Evolutionary conservation across 1,140 invertebrate species (phyloP).

Genomic region (Heliothis subflexa): DNA sequence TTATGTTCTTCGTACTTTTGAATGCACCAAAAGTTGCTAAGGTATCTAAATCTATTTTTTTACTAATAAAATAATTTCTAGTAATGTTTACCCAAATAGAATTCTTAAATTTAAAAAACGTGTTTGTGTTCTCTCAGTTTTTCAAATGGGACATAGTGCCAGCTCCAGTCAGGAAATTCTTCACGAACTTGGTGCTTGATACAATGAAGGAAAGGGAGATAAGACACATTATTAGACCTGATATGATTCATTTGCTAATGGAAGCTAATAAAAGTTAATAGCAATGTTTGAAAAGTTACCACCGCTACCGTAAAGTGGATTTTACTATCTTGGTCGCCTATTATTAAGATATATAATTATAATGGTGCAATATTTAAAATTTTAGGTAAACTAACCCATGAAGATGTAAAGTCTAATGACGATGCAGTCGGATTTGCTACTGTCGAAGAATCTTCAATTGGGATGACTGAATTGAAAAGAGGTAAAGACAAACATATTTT

Average conservation of each 20-base stretch:
- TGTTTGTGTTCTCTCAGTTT: background rate
- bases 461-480: slow-evolving; percentile 62
- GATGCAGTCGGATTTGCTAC: slow-evolving; percentile 81
- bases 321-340: background rate
- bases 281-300: no score
- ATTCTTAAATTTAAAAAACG: no score
- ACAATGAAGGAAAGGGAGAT: slow-evolving; percentile 81
- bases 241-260: slow-evolving; percentile 76
- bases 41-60: background rate
- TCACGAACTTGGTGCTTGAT: slow-evolving; percentile 79
- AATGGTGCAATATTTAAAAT: background rate
- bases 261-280: slow-evolving; percentile 57
- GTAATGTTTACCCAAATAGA: background rate
- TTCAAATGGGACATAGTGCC: slow-evolving; percentile 64
- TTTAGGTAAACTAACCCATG: slow-evolving; percentile 57
- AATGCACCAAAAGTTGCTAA: background rate
- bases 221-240: slow-evolving; percentile 61
- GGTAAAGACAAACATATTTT: slow-evolving; percentile 28
- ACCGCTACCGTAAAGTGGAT: no score
- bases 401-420: slow-evolving; percentile 54
- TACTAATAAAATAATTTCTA: background rate
- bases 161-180: slow-evolving; percentile 75
- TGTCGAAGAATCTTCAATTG: slow-evolving; percentile 72
- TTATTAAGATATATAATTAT: no score
- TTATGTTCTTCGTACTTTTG: background rate